Evolutionary conservation across 2,797 vertebrate species (phyloP).

Genomic region (Distichodus sexfasciatus): DNA sequence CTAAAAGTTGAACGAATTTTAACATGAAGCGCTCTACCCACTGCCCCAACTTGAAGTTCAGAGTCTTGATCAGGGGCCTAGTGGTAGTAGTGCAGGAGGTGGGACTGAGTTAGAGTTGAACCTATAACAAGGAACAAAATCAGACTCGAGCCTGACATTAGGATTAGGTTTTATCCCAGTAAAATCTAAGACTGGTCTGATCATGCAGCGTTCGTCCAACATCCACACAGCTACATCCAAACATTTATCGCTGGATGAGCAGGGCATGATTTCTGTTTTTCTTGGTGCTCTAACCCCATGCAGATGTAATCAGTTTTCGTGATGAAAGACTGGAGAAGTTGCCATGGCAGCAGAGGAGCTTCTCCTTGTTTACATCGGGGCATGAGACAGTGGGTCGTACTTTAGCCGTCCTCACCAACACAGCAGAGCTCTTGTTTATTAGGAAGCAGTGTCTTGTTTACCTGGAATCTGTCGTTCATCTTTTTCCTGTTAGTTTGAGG

Average conservation of each 20-base stretch:
- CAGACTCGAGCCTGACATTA: no score
- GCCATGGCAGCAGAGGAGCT: conserved; percentile 19
- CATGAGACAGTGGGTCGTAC: conserved; percentile 39
- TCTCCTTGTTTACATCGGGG: conserved; percentile 56
- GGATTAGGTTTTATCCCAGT: no score
- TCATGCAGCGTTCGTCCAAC: no score
- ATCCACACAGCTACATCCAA: no score
- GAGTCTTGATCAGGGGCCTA: no score
- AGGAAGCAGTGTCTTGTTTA: not conserved
- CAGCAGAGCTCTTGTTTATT: conserved; percentile 16
- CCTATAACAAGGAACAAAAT: no score
- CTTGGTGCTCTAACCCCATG: conserved; percentile 39
- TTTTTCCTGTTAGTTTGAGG: not conserved
- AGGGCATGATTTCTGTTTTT: conserved; percentile 41
- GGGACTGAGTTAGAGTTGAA: no score
- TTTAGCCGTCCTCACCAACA: conserved; percentile 35
- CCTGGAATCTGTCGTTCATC: not conserved
- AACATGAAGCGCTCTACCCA: no score
- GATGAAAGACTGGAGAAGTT: conserved; percentile 57
- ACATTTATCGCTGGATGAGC: conserved; percentile 30
- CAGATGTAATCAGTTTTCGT: conserved; percentile 53
- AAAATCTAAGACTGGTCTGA: no score
- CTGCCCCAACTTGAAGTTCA: no score
- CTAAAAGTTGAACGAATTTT: no score
- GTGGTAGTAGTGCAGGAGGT: no score